Conservation (phyloP, 2,888 invertebrate species). For the Eupithecia pulchellata region DNA sequence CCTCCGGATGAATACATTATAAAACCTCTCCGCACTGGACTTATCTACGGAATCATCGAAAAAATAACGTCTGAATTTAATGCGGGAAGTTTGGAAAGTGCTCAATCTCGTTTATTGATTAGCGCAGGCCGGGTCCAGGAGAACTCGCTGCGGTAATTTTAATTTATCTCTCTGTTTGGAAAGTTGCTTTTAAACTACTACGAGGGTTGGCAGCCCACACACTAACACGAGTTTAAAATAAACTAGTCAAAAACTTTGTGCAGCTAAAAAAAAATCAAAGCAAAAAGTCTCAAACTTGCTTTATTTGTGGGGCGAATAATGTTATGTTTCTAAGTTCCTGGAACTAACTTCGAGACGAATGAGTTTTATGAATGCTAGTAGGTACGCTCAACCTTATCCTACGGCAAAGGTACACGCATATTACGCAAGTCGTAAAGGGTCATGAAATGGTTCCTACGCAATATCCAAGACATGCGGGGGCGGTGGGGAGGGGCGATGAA, state of each 20-base stretch:
- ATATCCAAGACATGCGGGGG: neutral
- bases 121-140: slow-evolving; percentile 26
- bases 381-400: neutral
- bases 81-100: slow-evolving; percentile 32
- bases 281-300: too few species aligned
- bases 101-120: slow-evolving; percentile 37
- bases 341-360: neutral
- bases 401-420: neutral
- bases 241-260: neutral
- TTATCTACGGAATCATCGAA: slow-evolving; percentile 29
- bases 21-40: slow-evolving; percentile 22
- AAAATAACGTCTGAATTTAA: slow-evolving; percentile 30
- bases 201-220: slow-evolving; percentile 8
- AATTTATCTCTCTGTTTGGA: slow-evolving; percentile 22
- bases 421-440: neutral
- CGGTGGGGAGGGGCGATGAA: slow-evolving; percentile 17
- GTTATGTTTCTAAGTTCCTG: neutral
- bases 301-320: too few species aligned
- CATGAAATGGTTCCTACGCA: neutral
- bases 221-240: too few species aligned
- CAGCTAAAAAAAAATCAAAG: too few species aligned
- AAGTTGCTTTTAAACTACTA: slow-evolving; percentile 28
- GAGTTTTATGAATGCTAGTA: neutral
- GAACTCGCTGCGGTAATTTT: slow-evolving; percentile 34
- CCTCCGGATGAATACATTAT: slow-evolving; percentile 45